Conservation (phyloP, 2,797 vertebrate species). For the Schizopygopsis pylzovi region DNA sequence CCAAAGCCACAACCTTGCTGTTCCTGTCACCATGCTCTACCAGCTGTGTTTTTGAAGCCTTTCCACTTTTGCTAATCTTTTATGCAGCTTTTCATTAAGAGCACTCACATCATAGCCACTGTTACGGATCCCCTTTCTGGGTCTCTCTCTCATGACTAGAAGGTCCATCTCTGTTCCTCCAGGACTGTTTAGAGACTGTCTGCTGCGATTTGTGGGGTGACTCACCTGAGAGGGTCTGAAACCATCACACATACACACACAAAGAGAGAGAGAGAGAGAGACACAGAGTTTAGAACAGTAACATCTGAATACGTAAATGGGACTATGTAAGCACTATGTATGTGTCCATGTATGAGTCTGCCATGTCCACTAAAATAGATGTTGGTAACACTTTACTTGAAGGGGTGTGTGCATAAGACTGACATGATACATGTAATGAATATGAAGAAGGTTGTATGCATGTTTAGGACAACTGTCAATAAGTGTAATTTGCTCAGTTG, state of each 20-base stretch:
- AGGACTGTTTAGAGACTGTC: slow-evolving; percentile 96
- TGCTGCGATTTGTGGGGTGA: slow-evolving; percentile 89
- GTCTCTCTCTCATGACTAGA: slow-evolving; percentile 93
- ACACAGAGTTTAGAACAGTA: background rate
- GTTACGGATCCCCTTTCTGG: slow-evolving; percentile 94
- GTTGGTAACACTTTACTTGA: background rate
- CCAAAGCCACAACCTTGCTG: background rate
- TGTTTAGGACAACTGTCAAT: too few species aligned
- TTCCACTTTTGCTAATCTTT: background rate
- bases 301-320: background rate
- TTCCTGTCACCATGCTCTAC: background rate
- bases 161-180: slow-evolving; percentile 99
- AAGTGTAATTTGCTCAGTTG: too few species aligned
- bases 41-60: background rate
- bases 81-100: background rate
- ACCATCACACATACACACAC: slow-evolving; percentile 48
- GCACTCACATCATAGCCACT: slow-evolving; percentile 97
- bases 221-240: slow-evolving; percentile 87
- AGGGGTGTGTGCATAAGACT: too few species aligned
- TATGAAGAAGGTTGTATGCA: too few species aligned
- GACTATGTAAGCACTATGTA: background rate
- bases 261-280: background rate
- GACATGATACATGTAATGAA: too few species aligned
- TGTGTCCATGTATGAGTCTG: background rate
- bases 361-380: background rate